Evolutionary conservation across 2,888 invertebrate species (phyloP).

Genomic region (Drosophila fulvimacula): DNA sequence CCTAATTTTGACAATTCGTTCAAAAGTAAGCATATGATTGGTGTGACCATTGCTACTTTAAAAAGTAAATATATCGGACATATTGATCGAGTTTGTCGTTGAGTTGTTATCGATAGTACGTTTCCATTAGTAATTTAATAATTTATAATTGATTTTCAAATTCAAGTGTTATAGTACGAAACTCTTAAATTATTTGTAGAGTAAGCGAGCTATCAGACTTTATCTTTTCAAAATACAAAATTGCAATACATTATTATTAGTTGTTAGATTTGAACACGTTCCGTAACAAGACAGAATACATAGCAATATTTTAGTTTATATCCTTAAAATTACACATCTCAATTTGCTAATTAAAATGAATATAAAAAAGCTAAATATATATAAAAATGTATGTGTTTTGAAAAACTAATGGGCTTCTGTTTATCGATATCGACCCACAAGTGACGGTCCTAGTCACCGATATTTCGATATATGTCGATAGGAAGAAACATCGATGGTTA

Average conservation of each 20-base stretch:
- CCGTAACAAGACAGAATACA: no score
- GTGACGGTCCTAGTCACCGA: no score
- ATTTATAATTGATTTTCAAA: background rate
- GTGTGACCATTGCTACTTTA: slow-evolving; percentile 30
- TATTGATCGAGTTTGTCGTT: background rate
- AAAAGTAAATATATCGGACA: background rate
- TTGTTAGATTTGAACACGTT: no score
- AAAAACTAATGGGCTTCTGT: background rate
- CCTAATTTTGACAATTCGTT: slow-evolving; percentile 40
- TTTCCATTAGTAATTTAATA: background rate
- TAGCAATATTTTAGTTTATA: background rate
- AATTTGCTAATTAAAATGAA: background rate
- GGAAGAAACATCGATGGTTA: slow-evolving; percentile 8
- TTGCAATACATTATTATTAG: no score
- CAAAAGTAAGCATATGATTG: slow-evolving; percentile 34
- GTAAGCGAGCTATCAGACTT: no score
- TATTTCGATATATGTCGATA: background rate
- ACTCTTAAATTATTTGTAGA: no score
- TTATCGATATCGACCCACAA: background rate
- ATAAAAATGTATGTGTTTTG: background rate
- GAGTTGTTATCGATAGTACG: background rate
- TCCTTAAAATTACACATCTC: no score
- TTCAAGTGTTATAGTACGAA: background rate
- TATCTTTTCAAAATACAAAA: no score
- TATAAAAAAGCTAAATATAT: background rate